Base-by-base conservation (phyloP, 1,140 invertebrate genomes). In the Drosophila subpulchrella region DNA sequence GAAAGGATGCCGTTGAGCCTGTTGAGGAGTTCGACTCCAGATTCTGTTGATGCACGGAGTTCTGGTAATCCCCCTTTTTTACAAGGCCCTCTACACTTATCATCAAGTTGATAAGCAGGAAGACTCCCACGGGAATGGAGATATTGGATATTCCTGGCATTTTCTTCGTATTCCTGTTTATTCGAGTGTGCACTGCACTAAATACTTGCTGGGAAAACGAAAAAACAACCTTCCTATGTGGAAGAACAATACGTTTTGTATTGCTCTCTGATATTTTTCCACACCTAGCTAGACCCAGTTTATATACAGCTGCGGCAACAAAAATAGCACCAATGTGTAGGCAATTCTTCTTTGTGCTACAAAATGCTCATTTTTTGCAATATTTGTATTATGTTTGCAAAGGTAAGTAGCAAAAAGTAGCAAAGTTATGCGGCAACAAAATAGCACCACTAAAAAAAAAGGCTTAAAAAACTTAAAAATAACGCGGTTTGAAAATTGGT, bases 1-100 rank as follows among this genome's bases (percentile, higher is more conserved):
- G 92, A 90, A 94, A 96, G 54, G 94, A 94, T 60, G 86, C 86
- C n/a, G 27, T 62, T n/a, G 39, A 20, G 41, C 81, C 79, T 46
- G 70, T 70, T 48, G 57, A 65, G 36, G 71, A 58, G 53, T 77
- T 78, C 27, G 27, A 58, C n/a, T 78, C 57, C n/a, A 68, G 47
- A 65, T 65, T 65, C 34, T 53, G 46, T 34, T 62, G 61, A 34
- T 73, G 38, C 3, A 58, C 54, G 46, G 76, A 55, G 15, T 60
- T 74, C 60, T 47, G 81, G 47, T 63, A 58, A 17, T 44, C 27
- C 51, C 75, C 65, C 17, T 72, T 62, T 50, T 85, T 57, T 30
- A 86, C 74, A 42, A 85, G 68, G 30, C 78, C 82, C 34, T 62
- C 50, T 1, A 63, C 68, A 63, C 47, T 42, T 38, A 85, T 56